Evolutionary conservation across 1,140 invertebrate genomes (phyloP), one percentile per base, ranked within the genome.

Genomic region (Bombus picipes): DNA sequence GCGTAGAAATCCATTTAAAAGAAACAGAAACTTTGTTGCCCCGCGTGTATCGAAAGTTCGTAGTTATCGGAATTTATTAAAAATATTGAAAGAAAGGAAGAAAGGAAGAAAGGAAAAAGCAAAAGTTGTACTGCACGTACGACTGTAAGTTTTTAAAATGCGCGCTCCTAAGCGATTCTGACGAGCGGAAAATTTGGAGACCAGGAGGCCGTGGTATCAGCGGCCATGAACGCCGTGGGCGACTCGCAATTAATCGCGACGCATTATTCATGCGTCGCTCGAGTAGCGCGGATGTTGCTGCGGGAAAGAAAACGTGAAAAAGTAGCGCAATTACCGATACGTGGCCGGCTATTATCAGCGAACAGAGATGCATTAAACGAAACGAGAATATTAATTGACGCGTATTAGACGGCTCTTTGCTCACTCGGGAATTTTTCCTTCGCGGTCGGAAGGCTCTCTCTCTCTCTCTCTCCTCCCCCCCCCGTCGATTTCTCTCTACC

Each of bases 241-340:
- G 75, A 71, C 65, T n/a, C 32, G 47, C 43, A 59, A 83, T 83
- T 83, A 83, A 83, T 83, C 75, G 74, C 37, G 47, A 41, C n/a
- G 75, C 82, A 78, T 83, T 83, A 78, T 68, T 83, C 75, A 78
- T 32, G n/a, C 47, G 43, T 47, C 71, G 57, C 32, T 43, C 57
- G 57, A 39, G 70, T 62, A 70, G 25, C 57, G 8, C 65, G 15
- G 71, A 41, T 53, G 72, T 83, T 43, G 72, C 72, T 25, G 65
- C 65, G 82, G 82, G 65, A 78, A 78, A 71, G 65, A 68, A 70
- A 34, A 70, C 15, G 74, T 83, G 82, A 83, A 78, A 78, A 83
- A 83, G 43, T 78, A 78, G 75, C 37, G 74, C 65, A 78, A 78
- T 83, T 83, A 83, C 43, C 75, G 82, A 83, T 83, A 78, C 75